Base-by-base conservation (phyloP, 2,888 invertebrate species). In the Aricia artaxerxes region DNA sequence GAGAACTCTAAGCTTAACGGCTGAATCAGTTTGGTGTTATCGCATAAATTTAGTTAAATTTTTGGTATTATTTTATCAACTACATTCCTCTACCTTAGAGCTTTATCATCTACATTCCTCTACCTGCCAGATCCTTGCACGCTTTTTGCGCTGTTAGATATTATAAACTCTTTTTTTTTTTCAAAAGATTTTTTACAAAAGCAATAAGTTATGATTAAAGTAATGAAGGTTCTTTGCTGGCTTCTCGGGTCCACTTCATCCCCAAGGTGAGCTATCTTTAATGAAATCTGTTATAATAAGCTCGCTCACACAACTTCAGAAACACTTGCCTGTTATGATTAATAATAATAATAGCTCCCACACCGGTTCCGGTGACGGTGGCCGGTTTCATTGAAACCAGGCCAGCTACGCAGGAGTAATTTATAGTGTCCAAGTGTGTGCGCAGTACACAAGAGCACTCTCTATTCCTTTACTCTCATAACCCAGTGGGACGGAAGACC, bases 201-300 rank as follows among this genome's bases (percentile, higher is more conserved):
- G 35, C 69, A 69, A 35, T 69, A 69, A 69, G 35, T 35, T 35
- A 35, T 69, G 11, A 35, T 69, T 35, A 69, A 35, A 4, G 69
- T 69, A 69, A 35, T 11, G 31, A 64, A 64, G 24, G 64, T 13
- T 13, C 69, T 69, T 69, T 35, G 69, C 69, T 69, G 69, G 35
- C 69, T 69, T 69, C 69, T 69, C 35, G 69, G 13, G 69, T 69
- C 35, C 69, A 69, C 35, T 69, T 69, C 13, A 35, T 35, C 31
- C 35, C 35, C 69, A 35, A 69, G 35, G 69, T 69, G 69, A 69
- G 69, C 35, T 69, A 69, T 69, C 69, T 69, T 69, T 35, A 35
- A 35, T 69, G 69, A 69, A 69, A 69, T 69, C 69, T 69, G 9
- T 69, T 69, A 69, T 69, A 69, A 35, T 69, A 35, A 13, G 35